Evolutionary conservation across 2,113 vertebrate genomes (phyloP).

Genomic region (Litocranius walleri): DNA sequence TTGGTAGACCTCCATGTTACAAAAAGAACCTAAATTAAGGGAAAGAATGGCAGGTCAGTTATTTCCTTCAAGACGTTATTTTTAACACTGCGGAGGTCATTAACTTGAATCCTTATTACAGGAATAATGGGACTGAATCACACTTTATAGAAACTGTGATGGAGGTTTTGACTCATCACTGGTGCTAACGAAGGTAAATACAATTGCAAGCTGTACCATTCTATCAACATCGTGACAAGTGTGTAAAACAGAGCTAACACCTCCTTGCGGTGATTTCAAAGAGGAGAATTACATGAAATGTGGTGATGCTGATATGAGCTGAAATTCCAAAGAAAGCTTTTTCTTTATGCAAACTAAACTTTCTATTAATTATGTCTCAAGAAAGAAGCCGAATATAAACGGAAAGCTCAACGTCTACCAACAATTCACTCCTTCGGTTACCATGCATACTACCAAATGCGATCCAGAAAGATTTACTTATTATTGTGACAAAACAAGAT

Average conservation of each 20-base stretch:
- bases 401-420: not conserved
- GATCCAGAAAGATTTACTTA: conserved; percentile 16
- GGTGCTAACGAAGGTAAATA: conserved; percentile 49
- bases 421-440: not conserved
- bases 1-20: not conserved
- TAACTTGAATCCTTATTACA: conserved; percentile 41
- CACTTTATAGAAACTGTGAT: conserved; percentile 31
- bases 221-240: conserved; percentile 15
- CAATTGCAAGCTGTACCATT: not conserved
- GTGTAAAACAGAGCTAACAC: not conserved
- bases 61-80: conserved; percentile 58
- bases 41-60: not conserved
- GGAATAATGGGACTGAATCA: conserved; percentile 64
- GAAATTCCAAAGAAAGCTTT: conserved; percentile 17
- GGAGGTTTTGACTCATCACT: conserved; percentile 50
- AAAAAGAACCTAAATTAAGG: not conserved
- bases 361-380: conserved; percentile 1
- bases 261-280: not conserved
- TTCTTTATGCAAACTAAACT: not conserved
- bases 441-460: not conserved
- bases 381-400: not conserved
- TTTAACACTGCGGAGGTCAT: conserved; percentile 39
- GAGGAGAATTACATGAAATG: not conserved
- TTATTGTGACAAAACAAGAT: conserved; percentile 19
- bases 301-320: not conserved